These are phyloP conservation scores for Neotoxoptera formosana DNA, from an alignment of 1,140 invertebrate genomes.

Conservation along the genomic window DNA sequence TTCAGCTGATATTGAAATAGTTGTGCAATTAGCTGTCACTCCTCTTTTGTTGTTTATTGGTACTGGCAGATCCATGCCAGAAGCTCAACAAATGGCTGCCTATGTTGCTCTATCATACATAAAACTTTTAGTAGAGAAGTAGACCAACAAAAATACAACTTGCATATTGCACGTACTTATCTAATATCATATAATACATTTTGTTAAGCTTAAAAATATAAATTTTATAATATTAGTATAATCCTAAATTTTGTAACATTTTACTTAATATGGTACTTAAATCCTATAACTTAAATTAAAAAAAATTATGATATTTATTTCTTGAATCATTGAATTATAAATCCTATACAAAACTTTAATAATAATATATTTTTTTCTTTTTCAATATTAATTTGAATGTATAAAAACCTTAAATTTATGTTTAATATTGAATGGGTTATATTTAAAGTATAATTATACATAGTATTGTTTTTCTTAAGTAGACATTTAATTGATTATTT, in stretches of 20 bases:
- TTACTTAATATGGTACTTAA: neutral
- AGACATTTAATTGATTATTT: no score
- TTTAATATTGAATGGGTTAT: no score
- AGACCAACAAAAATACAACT: neutral
- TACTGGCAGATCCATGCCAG: neutral
- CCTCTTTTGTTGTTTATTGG: neutral
- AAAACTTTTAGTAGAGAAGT: slow-evolving; percentile 12
- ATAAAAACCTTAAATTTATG: neutral
- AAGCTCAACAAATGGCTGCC: slow-evolving; percentile 26
- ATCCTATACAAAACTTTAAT: no score
- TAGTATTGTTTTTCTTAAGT: no score
- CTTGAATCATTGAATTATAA: neutral
- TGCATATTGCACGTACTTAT: neutral
- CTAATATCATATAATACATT: neutral
- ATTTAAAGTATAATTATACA: no score
- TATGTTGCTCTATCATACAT: neutral
- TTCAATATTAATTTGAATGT: neutral
- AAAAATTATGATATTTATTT: neutral
- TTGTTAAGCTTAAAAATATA: neutral
- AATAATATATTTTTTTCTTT: neutral
- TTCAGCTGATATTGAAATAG: neutral
- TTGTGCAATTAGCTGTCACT: slow-evolving; percentile 14
- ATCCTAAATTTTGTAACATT: neutral
- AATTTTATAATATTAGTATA: neutral
- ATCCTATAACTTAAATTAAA: neutral